These are phyloP conservation scores for Azorinus chamasolen DNA, from an alignment of 2,888 invertebrate species.

Conservation along the genomic window DNA sequence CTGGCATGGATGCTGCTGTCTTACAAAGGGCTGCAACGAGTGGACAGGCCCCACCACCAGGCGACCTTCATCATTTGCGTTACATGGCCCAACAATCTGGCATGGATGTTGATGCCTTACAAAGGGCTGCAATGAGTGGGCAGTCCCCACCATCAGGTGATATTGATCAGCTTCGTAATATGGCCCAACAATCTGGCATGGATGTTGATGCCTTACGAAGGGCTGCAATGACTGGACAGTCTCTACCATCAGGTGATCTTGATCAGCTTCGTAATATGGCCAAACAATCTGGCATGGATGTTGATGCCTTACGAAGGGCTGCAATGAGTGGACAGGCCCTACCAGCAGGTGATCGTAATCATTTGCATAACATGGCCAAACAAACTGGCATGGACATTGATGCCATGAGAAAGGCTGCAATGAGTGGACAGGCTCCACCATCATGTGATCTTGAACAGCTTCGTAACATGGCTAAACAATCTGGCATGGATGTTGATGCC, in stretches of 20 bases:
- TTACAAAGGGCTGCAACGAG: slow-evolving; percentile 53
- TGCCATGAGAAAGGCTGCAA: slow-evolving; percentile 49
- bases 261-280: slow-evolving; percentile 39
- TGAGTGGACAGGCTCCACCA: slow-evolving; percentile 44
- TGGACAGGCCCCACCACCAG: too few species aligned
- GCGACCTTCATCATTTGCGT: too few species aligned
- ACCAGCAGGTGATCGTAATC: slow-evolving; percentile 31
- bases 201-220: slow-evolving; percentile 44
- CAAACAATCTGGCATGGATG: slow-evolving; percentile 35
- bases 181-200: slow-evolving; percentile 42
- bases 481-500: slow-evolving; percentile 42
- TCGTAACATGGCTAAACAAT: slow-evolving; percentile 34
- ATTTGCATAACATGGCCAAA: slow-evolving; percentile 34
- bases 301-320: slow-evolving; percentile 44
- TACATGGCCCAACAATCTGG: too few species aligned
- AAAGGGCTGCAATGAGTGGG: slow-evolving; percentile 48
- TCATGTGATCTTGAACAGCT: slow-evolving; percentile 22
- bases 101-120: slow-evolving; percentile 42
- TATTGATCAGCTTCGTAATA: slow-evolving; percentile 24
- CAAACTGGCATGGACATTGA: slow-evolving; percentile 47
- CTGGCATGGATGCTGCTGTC: slow-evolving; percentile 43
- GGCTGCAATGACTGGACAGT: slow-evolving; percentile 56
- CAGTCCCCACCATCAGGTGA: slow-evolving; percentile 36
- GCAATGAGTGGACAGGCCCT: slow-evolving; percentile 48
- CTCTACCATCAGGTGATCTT: slow-evolving; percentile 26